Base-by-base conservation (phyloP, 2,888 invertebrate genomes). In the Watsonalla cultraria region DNA sequence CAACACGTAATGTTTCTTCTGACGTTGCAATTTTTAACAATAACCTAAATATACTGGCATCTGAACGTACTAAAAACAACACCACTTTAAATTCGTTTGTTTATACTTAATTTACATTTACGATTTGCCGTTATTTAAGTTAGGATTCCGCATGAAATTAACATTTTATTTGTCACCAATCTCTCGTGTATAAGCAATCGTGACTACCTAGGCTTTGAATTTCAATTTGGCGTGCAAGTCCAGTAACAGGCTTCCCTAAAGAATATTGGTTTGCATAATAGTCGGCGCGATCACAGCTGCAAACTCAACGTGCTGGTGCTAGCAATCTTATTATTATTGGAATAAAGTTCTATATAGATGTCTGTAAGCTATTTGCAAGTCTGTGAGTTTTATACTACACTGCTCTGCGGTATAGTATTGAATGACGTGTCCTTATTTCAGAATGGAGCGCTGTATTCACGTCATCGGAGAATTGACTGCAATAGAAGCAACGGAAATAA, bases 341-440 rank as follows among this genome's bases (percentile, higher is more conserved):
- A 50, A 62, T 72, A 74, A 66, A 65, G 70, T 64, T 66, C 54
- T 66, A 55, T 64, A 62, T 66, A 51, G 51, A 54, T 52, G 64
- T 39, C 33, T 47, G 39, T 15, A 37, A 35, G 24, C 51, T 49
- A 56, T 55, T 56, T 55, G 55, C 34, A 60, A 64, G 55, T 59
- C 63, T 61, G 59, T 52, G 54, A 65, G 59, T 59, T 61, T 64
- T 69, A 55, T 45, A 59, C 56, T 57, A 55, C 68, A 71, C 72
- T 68, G 70, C 71, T 70, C 72, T 76, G 76, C 68, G 72, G 76
- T 74, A 67, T 72, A 66, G 72, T 80, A 78, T 82, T 77, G 78
- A 79, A 79, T 84, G 81, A 82, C 80, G 82, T 81, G 86, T 74
- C 80, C 83, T 80, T 80, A 82, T 82, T 84, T 75, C 74, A 74